A percentile compares a stretch with the other conserved stretches of the same genome.
These are phyloP conservation scores for Eremobia ochroleuca DNA, from an alignment of 2,888 invertebrate genomes.

Conservation along the genomic window DNA sequence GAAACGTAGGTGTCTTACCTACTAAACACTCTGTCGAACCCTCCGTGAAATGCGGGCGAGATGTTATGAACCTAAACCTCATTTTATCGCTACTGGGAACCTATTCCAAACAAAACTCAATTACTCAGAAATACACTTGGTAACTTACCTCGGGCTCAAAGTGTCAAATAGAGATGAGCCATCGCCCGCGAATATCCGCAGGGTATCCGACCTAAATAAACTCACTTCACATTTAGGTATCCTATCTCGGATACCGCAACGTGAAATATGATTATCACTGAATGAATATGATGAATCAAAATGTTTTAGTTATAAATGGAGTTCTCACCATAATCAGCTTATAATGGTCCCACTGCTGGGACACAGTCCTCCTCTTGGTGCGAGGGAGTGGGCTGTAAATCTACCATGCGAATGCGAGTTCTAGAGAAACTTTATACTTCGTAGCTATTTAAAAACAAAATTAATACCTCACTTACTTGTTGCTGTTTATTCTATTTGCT, in stretches of 20 bases:
- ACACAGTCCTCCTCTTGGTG: no score
- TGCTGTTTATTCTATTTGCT: constrained; percentile 22
- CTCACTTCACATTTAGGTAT: constrained; percentile 21
- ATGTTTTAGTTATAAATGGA: constrained; percentile 1
- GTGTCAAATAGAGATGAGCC: constrained; percentile 58
- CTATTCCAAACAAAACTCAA: constrained; percentile 52
- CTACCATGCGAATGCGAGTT: background rate
- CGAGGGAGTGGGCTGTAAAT: background rate
- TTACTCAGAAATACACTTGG: constrained; percentile 54
- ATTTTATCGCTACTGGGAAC: constrained; percentile 31
- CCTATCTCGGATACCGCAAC: constrained; percentile 15
- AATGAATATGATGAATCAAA: constrained; percentile 18
- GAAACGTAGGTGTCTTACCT: background rate
- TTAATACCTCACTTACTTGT: constrained; percentile 7
- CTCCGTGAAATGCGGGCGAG: background rate
- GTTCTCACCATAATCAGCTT: background rate
- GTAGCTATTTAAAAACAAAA: constrained; percentile 5
- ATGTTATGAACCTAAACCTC: constrained; percentile 24
- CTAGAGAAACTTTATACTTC: background rate
- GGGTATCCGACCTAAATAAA: constrained; percentile 54
- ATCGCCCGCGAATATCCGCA: constrained; percentile 54
- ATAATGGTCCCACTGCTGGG: background rate
- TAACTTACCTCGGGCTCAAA: constrained; percentile 45
- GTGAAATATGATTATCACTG: constrained; percentile 25
- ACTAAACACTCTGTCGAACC: background rate